Conservation (phyloP, 2,888 invertebrate genomes). For the Balanococcus diminutus region DNA sequence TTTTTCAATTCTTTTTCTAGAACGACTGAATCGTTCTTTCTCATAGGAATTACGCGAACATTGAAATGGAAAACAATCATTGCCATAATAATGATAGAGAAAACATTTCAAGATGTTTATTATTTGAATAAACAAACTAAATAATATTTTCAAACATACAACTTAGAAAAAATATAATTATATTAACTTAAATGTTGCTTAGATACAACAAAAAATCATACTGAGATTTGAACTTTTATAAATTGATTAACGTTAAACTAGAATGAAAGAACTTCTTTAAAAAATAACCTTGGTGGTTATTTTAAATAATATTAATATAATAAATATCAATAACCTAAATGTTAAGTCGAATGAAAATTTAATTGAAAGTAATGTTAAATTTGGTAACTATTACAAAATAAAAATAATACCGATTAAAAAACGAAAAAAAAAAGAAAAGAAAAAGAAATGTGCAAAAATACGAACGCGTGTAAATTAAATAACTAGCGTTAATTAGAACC, state of each 20-base stretch:
- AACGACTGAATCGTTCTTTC: no score
- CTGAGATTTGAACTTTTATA: neutral
- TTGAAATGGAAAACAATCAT: no score
- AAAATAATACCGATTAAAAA: neutral
- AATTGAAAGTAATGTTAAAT: conserved; percentile 11
- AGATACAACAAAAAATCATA: neutral
- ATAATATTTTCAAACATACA: neutral
- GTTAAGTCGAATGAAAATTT: conserved; percentile 11
- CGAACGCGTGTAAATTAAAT: neutral
- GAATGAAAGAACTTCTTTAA: neutral
- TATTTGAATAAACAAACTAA: neutral
- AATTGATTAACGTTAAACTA: conserved; percentile 22
- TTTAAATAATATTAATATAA: neutral
- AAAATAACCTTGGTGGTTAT: conserved; percentile 1
- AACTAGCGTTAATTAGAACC: neutral
- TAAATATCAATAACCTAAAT: neutral
- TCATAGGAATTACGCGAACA: no score
- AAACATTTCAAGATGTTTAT: neutral
- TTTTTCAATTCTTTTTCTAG: no score
- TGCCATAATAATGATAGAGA: no score
- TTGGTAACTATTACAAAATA: conserved; percentile 29
- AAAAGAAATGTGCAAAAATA: neutral
- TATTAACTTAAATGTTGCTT: no score
- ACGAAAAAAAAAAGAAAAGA: neutral
- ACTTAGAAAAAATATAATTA: neutral